Percentiles rank a stretch among this genome's conserved stretches.
Conservation (phyloP, 2,113 vertebrate species). For the Panthera tigris region DNA sequence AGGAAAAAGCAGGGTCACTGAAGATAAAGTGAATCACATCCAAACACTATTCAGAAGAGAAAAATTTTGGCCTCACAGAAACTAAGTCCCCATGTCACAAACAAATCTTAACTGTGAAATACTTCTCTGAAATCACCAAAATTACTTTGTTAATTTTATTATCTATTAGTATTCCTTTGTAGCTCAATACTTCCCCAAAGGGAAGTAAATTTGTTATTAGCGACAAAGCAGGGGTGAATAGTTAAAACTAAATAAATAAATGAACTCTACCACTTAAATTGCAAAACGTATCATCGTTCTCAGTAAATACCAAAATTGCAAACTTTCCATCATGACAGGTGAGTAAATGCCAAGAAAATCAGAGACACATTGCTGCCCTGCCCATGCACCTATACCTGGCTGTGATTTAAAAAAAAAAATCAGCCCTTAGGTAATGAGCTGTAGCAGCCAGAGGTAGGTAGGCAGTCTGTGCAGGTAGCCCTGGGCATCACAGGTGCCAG, state of each 20-base stretch:
- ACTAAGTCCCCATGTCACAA: constrained; percentile 16
- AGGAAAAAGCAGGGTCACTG: constrained; percentile 55
- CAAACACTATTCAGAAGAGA: constrained; percentile 41
- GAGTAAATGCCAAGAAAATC: neutral
- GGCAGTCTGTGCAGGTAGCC: accelerated
- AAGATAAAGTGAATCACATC: constrained; percentile 48
- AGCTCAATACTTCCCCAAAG: neutral
- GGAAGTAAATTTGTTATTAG: neutral
- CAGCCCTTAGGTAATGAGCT: neutral
- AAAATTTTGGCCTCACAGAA: constrained; percentile 42
- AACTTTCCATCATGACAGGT: constrained; percentile 7
- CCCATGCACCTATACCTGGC: accelerated
- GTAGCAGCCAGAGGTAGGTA: neutral
- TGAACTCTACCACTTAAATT: neutral
- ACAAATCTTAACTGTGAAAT: constrained; percentile 40
- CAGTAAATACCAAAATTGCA: neutral
- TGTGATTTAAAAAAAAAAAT: neutral
- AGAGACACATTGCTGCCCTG: neutral
- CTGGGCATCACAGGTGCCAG: neutral
- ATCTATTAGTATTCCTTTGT: neutral
- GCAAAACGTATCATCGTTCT: neutral
- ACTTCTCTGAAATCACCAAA: constrained; percentile 18
- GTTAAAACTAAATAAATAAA: neutral
- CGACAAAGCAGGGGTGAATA: neutral
- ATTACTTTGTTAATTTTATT: constrained; percentile 1